Conservation (phyloP, 2,797 vertebrate species). For the Glossophaga mutica region DNA sequence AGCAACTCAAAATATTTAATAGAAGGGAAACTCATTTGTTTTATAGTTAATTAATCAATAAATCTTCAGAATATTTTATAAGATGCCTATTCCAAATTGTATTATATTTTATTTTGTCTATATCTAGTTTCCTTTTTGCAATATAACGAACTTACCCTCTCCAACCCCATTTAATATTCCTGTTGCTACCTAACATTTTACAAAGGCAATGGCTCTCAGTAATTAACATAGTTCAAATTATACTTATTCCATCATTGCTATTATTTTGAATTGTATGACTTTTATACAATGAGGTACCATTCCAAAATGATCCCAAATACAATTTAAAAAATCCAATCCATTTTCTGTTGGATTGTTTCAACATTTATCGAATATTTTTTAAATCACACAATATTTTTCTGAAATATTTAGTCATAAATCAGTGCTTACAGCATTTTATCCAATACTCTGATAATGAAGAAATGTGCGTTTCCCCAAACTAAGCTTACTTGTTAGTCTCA, state of each 20-base stretch:
- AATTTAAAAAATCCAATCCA: background rate
- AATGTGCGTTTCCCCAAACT: background rate
- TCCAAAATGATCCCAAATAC: background rate
- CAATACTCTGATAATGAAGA: background rate
- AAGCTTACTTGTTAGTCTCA: background rate
- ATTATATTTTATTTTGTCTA: background rate
- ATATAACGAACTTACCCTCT: background rate
- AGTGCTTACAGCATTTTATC: background rate
- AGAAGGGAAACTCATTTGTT: background rate
- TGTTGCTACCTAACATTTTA: background rate
- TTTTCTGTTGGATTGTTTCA: background rate
- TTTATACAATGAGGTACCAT: background rate
- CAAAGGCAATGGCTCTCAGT: background rate
- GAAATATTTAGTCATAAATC: background rate
- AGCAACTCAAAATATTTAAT: background rate
- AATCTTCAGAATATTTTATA: background rate
- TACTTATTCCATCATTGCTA: background rate
- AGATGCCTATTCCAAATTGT: background rate
- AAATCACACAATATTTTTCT: background rate
- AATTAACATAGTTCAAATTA: background rate
- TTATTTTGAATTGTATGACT: background rate
- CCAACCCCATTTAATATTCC: background rate
- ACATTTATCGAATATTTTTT: background rate
- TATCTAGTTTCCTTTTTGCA: background rate
- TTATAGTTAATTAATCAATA: background rate